phyloP scores from a whole-genome alignment of 2,113 vertebrate species.

The Istiophorus platypterus region DNA sequence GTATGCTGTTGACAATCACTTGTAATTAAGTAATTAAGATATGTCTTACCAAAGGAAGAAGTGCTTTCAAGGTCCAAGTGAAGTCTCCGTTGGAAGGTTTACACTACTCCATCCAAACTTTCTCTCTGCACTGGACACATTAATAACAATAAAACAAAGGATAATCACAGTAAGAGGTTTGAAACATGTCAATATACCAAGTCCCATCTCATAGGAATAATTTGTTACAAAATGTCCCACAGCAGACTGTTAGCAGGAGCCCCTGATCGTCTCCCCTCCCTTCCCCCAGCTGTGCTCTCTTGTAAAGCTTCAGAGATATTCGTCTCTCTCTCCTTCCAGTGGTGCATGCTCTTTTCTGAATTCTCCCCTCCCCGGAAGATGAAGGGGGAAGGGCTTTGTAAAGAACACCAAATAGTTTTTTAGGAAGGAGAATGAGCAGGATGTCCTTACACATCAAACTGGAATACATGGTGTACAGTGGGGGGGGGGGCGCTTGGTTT shows the following conservation, averaged over 20 bases:
- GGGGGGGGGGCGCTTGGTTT: background rate
- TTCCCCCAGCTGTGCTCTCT: conserved; percentile 8
- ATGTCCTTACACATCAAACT: background rate
- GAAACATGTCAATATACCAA: background rate
- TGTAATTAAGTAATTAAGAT: background rate
- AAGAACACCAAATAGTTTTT: background rate
- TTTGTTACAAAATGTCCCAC: background rate
- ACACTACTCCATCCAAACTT: conserved; percentile 7
- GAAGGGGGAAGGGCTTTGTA: conserved; percentile 33
- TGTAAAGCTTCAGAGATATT: conserved; percentile 36
- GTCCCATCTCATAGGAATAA: conserved; percentile 4
- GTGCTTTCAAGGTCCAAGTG: background rate
- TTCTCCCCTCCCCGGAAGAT: conserved; percentile 54
- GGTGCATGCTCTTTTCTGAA: conserved; percentile 39
- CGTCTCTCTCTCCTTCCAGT: conserved; percentile 25
- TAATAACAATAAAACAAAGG: background rate
- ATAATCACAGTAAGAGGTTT: background rate
- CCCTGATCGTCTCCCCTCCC: conserved; percentile 10
- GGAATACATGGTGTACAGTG: background rate
- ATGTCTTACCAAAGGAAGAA: conserved; percentile 53
- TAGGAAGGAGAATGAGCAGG: background rate
- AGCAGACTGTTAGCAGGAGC: background rate
- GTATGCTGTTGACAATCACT: background rate
- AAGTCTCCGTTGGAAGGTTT: conserved; percentile 12
- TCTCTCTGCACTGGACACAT: conserved; percentile 8